These are phyloP conservation scores for Papilio gigon DNA, from an alignment of 2,888 invertebrate genomes.

Conservation along the genomic window DNA sequence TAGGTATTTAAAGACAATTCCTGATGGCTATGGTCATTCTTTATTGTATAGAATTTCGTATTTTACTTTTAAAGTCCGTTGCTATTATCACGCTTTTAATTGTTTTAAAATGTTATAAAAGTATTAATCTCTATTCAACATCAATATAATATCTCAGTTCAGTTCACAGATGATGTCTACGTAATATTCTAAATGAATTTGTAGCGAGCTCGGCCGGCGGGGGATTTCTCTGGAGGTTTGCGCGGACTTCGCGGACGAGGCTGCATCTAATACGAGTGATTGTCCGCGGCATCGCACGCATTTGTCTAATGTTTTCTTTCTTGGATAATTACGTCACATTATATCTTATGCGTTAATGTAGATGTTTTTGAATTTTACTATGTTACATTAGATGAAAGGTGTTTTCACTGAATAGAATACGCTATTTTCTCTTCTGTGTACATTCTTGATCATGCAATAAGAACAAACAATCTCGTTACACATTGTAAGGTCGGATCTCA, in stretches of 20 bases:
- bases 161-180: not conserved
- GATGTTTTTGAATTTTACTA: too few relatives aligned
- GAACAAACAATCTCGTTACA: not conserved
- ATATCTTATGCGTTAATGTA: not conserved
- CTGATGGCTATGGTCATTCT: too few relatives aligned
- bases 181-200: conserved; percentile 9
- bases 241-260: not conserved
- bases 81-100: too few relatives aligned
- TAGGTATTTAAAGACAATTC: too few relatives aligned
- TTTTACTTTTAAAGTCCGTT: too few relatives aligned
- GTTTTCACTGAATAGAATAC: too few relatives aligned
- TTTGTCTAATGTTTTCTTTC: not conserved
- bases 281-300: not conserved
- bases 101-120: not conserved
- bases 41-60: too few relatives aligned
- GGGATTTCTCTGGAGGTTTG: not conserved
- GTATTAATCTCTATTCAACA: not conserved
- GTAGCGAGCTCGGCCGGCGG: not conserved
- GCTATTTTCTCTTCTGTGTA: too few relatives aligned
- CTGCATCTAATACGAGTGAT: not conserved
- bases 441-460: not conserved
- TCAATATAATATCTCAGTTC: not conserved
- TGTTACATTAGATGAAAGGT: too few relatives aligned
- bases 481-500: not conserved
- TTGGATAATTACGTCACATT: not conserved